Percentiles rank a stretch among this genome's conserved stretches.
Evolutionary conservation across 2,888 invertebrate species (phyloP).

Genomic region (Chalcis sispes): DNA sequence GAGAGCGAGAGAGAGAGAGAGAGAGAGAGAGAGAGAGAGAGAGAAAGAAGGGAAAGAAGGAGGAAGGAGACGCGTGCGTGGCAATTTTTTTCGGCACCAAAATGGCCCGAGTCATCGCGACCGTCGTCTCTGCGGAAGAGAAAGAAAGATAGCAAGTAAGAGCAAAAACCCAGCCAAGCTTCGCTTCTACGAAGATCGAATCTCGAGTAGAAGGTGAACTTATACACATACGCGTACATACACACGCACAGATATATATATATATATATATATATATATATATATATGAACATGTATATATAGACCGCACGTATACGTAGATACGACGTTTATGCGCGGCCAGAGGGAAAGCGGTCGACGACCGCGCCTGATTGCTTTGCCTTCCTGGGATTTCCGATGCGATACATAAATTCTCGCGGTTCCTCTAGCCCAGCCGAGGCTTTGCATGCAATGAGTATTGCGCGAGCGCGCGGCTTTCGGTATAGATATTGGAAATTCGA

Average conservation of each 20-base stretch:
- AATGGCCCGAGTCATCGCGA: constrained; percentile 25
- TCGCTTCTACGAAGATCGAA: constrained; percentile 18
- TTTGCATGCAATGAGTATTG: too few species aligned
- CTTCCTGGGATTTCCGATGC: constrained; percentile 4
- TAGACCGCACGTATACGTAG: too few species aligned
- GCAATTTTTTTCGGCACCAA: background rate
- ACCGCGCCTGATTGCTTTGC: constrained; percentile 5
- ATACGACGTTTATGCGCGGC: background rate
- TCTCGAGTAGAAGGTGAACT: constrained; percentile 14
- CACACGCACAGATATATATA: too few species aligned
- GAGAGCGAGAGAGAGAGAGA: background rate
- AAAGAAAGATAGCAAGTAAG: constrained; percentile 4
- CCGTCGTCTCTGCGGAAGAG: background rate
- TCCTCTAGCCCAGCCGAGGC: too few species aligned
- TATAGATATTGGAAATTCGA: too few species aligned
- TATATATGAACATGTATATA: too few species aligned
- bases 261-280: too few species aligned
- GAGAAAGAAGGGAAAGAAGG: constrained; percentile 1
- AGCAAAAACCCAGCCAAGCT: constrained; percentile 1
- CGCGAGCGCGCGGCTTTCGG: background rate
- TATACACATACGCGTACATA: background rate
- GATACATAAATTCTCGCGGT: constrained; percentile 3
- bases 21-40: background rate
- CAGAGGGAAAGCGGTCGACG: constrained; percentile 21
- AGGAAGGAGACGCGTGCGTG: background rate